Base-by-base conservation (phyloP, 2,888 invertebrate species). In the Macaria notata region DNA sequence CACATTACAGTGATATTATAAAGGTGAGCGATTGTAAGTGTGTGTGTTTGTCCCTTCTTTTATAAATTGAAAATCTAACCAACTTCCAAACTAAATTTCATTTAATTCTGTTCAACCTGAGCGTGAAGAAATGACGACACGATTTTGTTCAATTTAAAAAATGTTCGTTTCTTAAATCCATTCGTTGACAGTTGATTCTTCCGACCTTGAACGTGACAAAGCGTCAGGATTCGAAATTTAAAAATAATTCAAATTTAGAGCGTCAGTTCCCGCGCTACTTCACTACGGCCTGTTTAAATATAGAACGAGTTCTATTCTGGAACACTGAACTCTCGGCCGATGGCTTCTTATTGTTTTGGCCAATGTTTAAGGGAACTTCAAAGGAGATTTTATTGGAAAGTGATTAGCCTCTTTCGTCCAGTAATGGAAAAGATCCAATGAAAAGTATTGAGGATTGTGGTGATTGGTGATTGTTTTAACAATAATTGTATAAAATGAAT, bases 181-280 rank as follows among this genome's bases (percentile, higher is more conserved):
- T 66, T 29, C 61, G 75, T 64, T 76, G 78, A 79, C 69, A 65
- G 76, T 74, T 62, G 63, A 71, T 72, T 71, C 70, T 65, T 70
- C 66, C 83, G 87, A 86, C 89, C 90, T 90, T 90, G 89, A 89
- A 86, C 86, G 85, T 88, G 88, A 87, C 83, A 82, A 84, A 84
- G 84, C 71, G 79, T 73, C 78, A 81, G 79, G 82, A 84, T 84
- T 83, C 69, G 78, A 86, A 86, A 78, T 83, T 82, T 84, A 79
- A 86, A 88, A 84, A 79, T 78, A 75, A 75, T 83, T 81, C 78
- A 75, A 80, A 80, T 84, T 82, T 85, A 82, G 85, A 82, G 79
- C 73, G 73, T 69, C 68, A 76, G 83, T 85, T 87, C 84, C 86
- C 86, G 85, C 83, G 81, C 84, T 80, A 84, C 84, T 82, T 82